These are phyloP conservation scores for Ciconia stormi DNA, from an alignment of 2,113 vertebrate species.

Conservation along the genomic window DNA sequence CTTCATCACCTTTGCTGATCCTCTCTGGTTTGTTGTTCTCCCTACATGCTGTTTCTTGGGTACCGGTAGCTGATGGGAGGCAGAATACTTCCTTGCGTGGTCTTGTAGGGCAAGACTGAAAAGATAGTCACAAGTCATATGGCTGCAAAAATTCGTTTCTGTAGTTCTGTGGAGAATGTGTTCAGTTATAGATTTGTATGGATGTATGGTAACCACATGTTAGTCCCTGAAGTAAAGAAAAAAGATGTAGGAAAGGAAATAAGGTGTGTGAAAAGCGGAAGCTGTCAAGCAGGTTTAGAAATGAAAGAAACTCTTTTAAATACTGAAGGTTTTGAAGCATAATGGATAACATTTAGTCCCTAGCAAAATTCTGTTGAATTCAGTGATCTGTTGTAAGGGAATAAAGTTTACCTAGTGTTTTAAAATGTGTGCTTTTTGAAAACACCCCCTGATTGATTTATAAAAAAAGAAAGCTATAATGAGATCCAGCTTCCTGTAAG, in stretches of 20 bases:
- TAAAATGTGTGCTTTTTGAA: neutral
- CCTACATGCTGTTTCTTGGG: neutral
- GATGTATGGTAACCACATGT: neutral
- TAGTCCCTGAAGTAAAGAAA: neutral
- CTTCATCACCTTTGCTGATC: neutral
- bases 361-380: neutral
- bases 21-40: neutral
- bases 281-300: neutral
- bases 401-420: neutral
- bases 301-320: neutral
- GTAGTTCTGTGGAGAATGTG: neutral
- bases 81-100: neutral
- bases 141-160: neutral
- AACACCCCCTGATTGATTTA: neutral
- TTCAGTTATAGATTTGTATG: neutral
- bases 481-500: neutral
- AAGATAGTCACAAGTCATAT: neutral
- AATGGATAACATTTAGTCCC: neutral
- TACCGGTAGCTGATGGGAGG: neutral
- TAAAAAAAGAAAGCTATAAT: neutral
- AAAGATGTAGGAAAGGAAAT: neutral
- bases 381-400: neutral
- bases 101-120: neutral
- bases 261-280: neutral
- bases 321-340: neutral